phyloP scores from a whole-genome alignment of 1,140 invertebrate species.

The Yoshiicerus persimilis region DNA sequence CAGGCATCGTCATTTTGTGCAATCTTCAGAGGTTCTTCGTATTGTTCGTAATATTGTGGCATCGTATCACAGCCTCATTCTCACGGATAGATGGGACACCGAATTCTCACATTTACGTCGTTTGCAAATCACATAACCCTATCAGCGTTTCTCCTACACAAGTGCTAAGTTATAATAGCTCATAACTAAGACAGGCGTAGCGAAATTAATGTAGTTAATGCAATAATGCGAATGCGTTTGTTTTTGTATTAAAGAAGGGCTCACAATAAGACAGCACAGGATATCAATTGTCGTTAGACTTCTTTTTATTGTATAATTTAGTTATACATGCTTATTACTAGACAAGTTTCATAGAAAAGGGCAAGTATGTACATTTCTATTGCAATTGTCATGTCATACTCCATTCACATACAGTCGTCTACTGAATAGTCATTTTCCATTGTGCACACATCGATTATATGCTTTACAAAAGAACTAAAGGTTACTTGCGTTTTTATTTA shows the following conservation, averaged over 20 bases:
- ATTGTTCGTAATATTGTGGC: neutral
- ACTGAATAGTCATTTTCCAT: neutral
- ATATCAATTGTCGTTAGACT: neutral
- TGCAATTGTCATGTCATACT: neutral
- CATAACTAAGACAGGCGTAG: neutral
- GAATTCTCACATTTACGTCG: conserved; percentile 5
- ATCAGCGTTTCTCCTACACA: neutral
- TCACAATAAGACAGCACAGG: neutral
- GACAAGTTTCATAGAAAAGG: neutral
- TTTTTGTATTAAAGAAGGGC: neutral
- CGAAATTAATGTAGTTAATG: no score
- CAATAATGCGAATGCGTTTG: neutral
- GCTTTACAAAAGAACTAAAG: no score
- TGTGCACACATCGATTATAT: neutral
- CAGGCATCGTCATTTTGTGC: neutral
- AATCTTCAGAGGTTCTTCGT: neutral
- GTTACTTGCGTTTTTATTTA: neutral
- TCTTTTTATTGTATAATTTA: neutral
- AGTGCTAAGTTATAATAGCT: no score
- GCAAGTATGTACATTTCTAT: neutral
- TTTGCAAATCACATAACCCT: neutral
- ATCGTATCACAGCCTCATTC: neutral
- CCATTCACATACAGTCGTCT: neutral
- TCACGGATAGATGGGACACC: neutral
- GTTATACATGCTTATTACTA: neutral